Evolutionary conservation across 2,888 invertebrate species (phyloP).

Genomic region (Candidula unifasciata): DNA sequence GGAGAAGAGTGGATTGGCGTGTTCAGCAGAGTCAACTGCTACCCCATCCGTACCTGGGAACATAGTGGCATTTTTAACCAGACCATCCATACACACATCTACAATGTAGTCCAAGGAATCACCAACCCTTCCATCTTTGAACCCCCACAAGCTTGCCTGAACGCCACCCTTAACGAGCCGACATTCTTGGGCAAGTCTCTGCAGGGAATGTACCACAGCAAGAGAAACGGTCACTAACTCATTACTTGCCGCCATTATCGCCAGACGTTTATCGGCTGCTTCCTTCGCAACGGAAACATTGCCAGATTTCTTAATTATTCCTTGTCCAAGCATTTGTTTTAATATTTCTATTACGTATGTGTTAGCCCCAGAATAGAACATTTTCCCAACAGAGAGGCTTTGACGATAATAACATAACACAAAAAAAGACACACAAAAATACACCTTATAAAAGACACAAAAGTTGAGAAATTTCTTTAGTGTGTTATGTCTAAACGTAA

Average conservation of each 20-base stretch:
- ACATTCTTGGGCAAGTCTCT: background rate
- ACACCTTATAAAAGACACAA: too few relatives aligned
- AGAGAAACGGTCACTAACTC: background rate
- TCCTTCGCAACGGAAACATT: too few relatives aligned
- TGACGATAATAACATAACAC: too few relatives aligned
- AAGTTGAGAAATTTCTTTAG: too few relatives aligned
- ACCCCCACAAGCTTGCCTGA: slow-evolving; percentile 56
- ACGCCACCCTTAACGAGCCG: slow-evolving; percentile 49
- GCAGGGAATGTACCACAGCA: background rate
- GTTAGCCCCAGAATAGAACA: too few relatives aligned
- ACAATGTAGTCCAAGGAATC: slow-evolving; percentile 59
- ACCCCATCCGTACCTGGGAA: slow-evolving; percentile 56
- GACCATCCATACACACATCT: slow-evolving; percentile 56
- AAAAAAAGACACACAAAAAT: too few relatives aligned
- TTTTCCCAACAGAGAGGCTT: too few relatives aligned
- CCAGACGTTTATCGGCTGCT: too few relatives aligned
- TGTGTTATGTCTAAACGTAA: too few relatives aligned
- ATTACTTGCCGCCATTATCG: background rate
- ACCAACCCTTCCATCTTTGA: slow-evolving; percentile 59
- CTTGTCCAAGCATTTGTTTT: too few relatives aligned
- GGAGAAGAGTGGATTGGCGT: slow-evolving; percentile 57
- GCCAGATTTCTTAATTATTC: too few relatives aligned
- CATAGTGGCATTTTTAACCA: slow-evolving; percentile 52
- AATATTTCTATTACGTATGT: too few relatives aligned
- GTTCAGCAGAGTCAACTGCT: slow-evolving; percentile 57